phyloP scores from a whole-genome alignment of 2,888 invertebrate species.

The Lumbricus terrestris region DNA sequence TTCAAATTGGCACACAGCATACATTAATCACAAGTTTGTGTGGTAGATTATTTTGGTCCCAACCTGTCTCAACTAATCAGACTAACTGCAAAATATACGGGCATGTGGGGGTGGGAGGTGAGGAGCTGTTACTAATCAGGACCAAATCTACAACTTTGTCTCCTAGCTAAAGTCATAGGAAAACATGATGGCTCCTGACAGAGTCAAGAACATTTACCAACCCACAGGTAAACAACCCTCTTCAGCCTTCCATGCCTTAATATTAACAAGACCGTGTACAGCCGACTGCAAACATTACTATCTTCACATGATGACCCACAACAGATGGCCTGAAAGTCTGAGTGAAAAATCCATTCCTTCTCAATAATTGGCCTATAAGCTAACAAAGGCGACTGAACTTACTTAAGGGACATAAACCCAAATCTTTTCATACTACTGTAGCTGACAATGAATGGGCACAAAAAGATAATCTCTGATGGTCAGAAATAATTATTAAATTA shows the following conservation, averaged over 20 bases:
- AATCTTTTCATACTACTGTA: not conserved
- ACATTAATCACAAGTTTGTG: not conserved
- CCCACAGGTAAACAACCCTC: not conserved
- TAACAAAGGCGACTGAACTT: not conserved
- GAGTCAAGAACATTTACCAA: not conserved
- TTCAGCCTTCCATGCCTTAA: not conserved
- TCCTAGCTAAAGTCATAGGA: not conserved
- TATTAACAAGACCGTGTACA: not conserved
- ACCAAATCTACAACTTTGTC: slow-evolving; percentile 3
- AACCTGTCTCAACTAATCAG: not conserved
- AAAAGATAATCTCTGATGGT: not conserved
- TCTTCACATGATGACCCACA: not conserved
- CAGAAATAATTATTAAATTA: not conserved
- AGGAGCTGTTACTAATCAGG: not conserved
- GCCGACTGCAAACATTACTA: not conserved
- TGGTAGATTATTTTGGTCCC: not conserved
- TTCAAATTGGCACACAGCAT: too few species aligned
- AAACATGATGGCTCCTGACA: not conserved
- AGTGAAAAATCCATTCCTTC: not conserved
- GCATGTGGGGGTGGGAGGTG: too few species aligned
- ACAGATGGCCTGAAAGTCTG: not conserved
- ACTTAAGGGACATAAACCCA: not conserved
- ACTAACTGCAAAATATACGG: not conserved
- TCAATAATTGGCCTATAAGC: not conserved
- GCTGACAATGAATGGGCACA: not conserved